Conservation (phyloP, 1,140 invertebrate species). For the Lethrus apterus region DNA sequence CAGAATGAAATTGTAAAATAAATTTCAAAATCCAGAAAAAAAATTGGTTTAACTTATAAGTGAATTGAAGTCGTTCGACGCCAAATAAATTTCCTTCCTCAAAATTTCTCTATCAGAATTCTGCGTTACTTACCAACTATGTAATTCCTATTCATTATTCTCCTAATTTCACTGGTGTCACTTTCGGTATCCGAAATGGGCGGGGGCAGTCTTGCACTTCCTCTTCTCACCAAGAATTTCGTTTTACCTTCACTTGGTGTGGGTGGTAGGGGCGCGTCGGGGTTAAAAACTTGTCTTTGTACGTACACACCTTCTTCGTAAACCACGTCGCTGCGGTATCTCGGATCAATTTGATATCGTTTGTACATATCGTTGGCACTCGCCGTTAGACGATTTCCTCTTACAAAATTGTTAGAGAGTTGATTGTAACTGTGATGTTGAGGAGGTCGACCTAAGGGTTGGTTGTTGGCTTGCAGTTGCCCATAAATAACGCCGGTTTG, state of each 20-base stretch:
- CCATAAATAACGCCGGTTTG: conserved; percentile 36
- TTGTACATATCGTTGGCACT: conserved; percentile 37
- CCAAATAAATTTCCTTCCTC: conserved; percentile 8
- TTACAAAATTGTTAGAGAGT: conserved; percentile 30
- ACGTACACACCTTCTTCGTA: conserved; percentile 16
- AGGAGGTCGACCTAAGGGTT: conserved; percentile 8
- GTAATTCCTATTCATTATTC: conserved; percentile 44
- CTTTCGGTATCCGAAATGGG: conserved; percentile 23
- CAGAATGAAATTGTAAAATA: neutral
- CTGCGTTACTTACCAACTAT: conserved; percentile 1
- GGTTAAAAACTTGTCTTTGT: conserved; percentile 7
- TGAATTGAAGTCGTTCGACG: neutral
- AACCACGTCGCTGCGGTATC: conserved; percentile 15
- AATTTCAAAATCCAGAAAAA: conserved; percentile 45
- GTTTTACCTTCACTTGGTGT: conserved; percentile 23
- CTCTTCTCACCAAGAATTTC: conserved; percentile 6
- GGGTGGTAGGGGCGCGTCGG: conserved; percentile 30
- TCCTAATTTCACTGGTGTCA: conserved; percentile 7
- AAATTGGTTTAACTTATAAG: neutral
- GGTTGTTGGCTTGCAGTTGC: conserved; percentile 25
- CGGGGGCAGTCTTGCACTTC: neutral
- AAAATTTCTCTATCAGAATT: conserved; percentile 7
- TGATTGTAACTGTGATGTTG: conserved; percentile 22
- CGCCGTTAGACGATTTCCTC: conserved; percentile 34
- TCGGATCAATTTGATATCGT: conserved; percentile 11